phyloP scores from a whole-genome alignment of 2,113 vertebrate species.

The Phyllostomus hastatus region DNA sequence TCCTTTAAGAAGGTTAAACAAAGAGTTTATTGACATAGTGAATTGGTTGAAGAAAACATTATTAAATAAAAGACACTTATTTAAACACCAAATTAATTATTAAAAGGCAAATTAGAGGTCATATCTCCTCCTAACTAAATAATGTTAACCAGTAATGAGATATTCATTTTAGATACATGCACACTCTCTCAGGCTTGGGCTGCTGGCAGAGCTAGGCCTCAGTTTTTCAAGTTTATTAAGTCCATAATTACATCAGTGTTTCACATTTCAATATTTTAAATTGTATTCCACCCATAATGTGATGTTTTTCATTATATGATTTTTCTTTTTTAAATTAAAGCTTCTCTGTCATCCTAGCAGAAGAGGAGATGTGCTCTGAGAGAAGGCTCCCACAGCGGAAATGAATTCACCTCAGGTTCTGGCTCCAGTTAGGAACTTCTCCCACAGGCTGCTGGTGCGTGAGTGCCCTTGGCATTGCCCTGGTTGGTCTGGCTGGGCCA shows the following conservation, averaged over 20 bases:
- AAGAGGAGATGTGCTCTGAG: conserved; percentile 71
- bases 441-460: conserved; percentile 34
- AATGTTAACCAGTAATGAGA: conserved; percentile 86
- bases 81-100: conserved; percentile 92
- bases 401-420: conserved; percentile 61
- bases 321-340: conserved; percentile 55
- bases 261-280: conserved; percentile 73
- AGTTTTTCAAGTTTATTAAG: conserved; percentile 72
- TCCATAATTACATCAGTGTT: conserved; percentile 62
- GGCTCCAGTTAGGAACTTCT: conserved; percentile 67
- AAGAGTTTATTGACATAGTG: conserved; percentile 91
- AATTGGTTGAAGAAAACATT: conserved; percentile 90
- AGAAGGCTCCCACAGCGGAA: conserved; percentile 53
- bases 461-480: conserved; percentile 56
- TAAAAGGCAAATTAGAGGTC: conserved; percentile 92
- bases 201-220: conserved; percentile 68
- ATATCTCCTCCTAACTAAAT: conserved; percentile 84
- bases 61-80: conserved; percentile 91
- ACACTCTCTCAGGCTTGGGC: conserved; percentile 71
- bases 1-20: conserved; percentile 91
- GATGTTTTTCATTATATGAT: conserved; percentile 60
- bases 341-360: conserved; percentile 74
- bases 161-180: conserved; percentile 81
- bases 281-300: conserved; percentile 53
- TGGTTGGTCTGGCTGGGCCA: conserved; percentile 56